A percentile compares a stretch with the other conserved stretches of the same genome.
phyloP scores from a whole-genome alignment of 2,113 vertebrate genomes.

The Pedetes capensis region DNA sequence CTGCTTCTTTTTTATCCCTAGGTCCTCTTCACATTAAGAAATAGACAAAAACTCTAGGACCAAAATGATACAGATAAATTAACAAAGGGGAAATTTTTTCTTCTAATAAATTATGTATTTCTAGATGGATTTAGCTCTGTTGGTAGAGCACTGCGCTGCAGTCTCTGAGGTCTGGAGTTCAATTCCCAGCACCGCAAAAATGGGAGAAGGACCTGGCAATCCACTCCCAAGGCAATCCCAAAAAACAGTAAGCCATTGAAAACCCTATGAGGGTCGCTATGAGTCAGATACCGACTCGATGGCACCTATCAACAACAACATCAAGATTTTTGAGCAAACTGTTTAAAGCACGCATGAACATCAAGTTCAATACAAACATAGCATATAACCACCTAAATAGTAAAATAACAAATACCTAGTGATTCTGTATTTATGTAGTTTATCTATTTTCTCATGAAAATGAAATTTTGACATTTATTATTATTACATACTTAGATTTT shows the following conservation, averaged over 20 bases:
- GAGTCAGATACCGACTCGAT: too few relatives aligned
- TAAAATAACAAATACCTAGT: constrained; percentile 49
- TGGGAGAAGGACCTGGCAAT: too few relatives aligned
- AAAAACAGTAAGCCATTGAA: too few relatives aligned
- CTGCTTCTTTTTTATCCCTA: neutral
- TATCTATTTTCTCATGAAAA: constrained; percentile 61
- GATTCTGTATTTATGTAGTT: constrained; percentile 46
- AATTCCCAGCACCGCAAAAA: too few relatives aligned
- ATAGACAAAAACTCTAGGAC: neutral
- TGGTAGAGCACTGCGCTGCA: too few relatives aligned
- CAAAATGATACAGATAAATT: neutral
- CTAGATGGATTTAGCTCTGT: too few relatives aligned
- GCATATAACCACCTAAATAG: constrained; percentile 27
- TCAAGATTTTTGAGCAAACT: constrained; percentile 36
- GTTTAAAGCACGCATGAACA: constrained; percentile 35
- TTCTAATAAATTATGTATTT: constrained; percentile 53
- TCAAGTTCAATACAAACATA: constrained; percentile 19
- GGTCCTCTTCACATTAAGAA: constrained; percentile 24
- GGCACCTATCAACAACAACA: too few relatives aligned
- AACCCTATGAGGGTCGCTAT: too few relatives aligned
- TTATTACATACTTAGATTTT: constrained; percentile 54
- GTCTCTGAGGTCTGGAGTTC: too few relatives aligned
- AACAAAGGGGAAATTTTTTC: constrained; percentile 61
- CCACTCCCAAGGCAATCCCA: too few relatives aligned
- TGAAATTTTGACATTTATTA: constrained; percentile 20